Evolutionary conservation across 1,140 invertebrate species (phyloP), one percentile per base, ranked within the genome.

Genomic region (Drosophila tropicalis): DNA sequence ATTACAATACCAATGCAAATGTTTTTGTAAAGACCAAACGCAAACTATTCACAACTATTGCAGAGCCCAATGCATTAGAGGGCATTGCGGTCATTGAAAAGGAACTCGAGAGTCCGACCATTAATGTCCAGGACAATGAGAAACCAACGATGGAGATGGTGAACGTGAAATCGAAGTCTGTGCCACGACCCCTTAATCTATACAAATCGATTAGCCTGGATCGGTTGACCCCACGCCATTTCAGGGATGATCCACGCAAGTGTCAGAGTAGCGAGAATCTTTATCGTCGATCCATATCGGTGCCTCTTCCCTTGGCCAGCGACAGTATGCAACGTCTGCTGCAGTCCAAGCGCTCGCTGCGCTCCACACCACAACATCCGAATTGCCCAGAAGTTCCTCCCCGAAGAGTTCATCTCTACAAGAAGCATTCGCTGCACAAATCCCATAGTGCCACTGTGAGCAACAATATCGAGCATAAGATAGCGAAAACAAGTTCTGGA

Each of bases 1-100:
- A 29, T 25, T 89, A 84, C 67, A 89, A 87, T 61, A 83, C 83
- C 15, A 87, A 89, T 62, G 85, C 80, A 60, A 94, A 94, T 87
- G 93, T 96, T 6, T 95, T 96, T 65, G 95, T 96, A 0, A 96
- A 95, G 84, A 96, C 96, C 0, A 96, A 95, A 57, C 93, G 95
- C 32, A 96, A 96, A 92, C 94, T 96, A 66, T 96, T 96, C 73
- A 95, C 95, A 0, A 95, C 95, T 0, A 93, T 96, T 12, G 64
- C 62, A 12, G 76, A 90, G 32, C 87, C 90, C 6, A 86, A 22
- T 51, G 81, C 86, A 0, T 62, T 61, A 12, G 90, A 90, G 44
- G 86, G 90, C 51, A 70, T 91, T 19, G 76, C 86, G 0, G 64
- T 91, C 5, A 76, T 86, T 34, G 86, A 83, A 32, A 81, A 83